Percentiles rank a stretch among this genome's conserved stretches.
phyloP scores from a whole-genome alignment of 2,797 vertebrate species.

The Macropus fuliginosus region DNA sequence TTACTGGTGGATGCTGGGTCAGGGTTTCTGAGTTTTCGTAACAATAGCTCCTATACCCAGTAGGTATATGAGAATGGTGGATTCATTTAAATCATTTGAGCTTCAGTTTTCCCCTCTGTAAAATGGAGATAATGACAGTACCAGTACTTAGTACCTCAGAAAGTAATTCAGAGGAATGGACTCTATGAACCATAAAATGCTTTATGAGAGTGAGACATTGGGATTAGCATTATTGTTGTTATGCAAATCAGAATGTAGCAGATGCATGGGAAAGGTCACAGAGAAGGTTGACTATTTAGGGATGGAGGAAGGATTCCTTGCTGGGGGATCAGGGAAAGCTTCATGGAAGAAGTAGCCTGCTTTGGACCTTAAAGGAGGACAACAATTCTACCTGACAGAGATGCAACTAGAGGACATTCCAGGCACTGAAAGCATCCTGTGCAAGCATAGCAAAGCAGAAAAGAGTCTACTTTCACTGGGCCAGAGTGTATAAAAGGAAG shows the following conservation, averaged over 20 bases:
- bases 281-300: neutral
- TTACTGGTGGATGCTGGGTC: neutral
- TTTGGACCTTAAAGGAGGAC: neutral
- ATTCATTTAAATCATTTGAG: neutral
- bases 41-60: neutral
- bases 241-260: neutral
- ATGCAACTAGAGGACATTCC: neutral
- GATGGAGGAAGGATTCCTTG: neutral
- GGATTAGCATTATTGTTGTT: neutral
- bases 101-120: neutral
- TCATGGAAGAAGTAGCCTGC: neutral
- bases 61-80: neutral
- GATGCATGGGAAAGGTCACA: neutral
- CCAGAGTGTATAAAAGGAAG: neutral
- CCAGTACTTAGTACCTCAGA: neutral
- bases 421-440: neutral
- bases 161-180: neutral
- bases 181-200: neutral
- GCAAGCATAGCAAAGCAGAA: neutral
- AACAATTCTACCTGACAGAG: neutral
- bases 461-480: neutral
- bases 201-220: neutral
- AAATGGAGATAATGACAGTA: neutral
- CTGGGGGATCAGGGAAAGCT: neutral
- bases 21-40: neutral